Percentiles rank a stretch among this genome's conserved stretches.
Conservation (phyloP, 2,888 invertebrate genomes). For the Rotaria macrura region DNA sequence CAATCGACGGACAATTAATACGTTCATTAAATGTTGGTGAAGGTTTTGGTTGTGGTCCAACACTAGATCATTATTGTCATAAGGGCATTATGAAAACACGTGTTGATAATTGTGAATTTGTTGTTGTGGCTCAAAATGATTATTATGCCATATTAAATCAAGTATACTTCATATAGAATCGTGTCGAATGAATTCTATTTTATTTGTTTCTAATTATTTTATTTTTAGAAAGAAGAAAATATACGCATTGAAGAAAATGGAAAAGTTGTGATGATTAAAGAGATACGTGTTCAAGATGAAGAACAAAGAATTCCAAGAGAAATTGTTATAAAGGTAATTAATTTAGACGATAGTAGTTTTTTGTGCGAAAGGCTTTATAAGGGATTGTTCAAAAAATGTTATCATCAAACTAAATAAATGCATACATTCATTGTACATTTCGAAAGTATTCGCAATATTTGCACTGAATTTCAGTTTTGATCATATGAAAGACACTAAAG, state of each 20-base stretch:
- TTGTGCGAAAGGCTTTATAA: too few relatives aligned
- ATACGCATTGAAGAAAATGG: constrained; percentile 59
- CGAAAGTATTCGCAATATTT: too few relatives aligned
- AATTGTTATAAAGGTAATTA: not conserved
- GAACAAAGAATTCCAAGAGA: not conserved
- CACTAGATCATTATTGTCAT: constrained; percentile 82
- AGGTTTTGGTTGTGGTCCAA: constrained; percentile 93
- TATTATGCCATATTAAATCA: constrained; percentile 66
- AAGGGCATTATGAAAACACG: constrained; percentile 87
- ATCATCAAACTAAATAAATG: too few relatives aligned
- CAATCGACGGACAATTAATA: not conserved
- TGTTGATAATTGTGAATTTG: constrained; percentile 96
- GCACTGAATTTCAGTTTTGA: too few relatives aligned
- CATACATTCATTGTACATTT: too few relatives aligned
- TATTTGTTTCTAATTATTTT: not conserved
- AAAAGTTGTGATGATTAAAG: constrained; percentile 79
- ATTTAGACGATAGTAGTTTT: not conserved
- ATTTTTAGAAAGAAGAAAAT: constrained; percentile 24
- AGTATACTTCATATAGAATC: constrained; percentile 37
- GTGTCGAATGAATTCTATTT: too few relatives aligned
- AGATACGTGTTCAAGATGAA: constrained; percentile 56
- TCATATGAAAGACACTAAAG: too few relatives aligned
- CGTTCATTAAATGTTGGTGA: constrained; percentile 6
- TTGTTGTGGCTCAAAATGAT: constrained; percentile 91
- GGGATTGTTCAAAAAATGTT: too few relatives aligned